These are phyloP conservation scores for Drosophila mayaguana DNA, from an alignment of 2,888 invertebrate species.

Conservation along the genomic window DNA sequence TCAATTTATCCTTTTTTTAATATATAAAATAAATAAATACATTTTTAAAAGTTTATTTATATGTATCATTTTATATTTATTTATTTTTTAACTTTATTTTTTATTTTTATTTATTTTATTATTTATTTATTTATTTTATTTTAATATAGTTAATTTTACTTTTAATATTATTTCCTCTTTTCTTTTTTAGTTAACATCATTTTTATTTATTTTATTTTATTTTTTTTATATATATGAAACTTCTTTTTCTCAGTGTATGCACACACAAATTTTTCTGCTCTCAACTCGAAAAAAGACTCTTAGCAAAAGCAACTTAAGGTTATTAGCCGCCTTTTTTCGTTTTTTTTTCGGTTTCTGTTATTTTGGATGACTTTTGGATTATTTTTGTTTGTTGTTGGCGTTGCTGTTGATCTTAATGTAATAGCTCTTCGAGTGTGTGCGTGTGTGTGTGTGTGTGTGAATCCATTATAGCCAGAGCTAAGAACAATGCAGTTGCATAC, in stretches of 20 bases:
- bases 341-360: constrained; percentile 24
- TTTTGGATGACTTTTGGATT: constrained; percentile 45
- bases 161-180: no score
- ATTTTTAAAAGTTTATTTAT: no score
- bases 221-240: not conserved
- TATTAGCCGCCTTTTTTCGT: constrained; percentile 67
- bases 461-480: constrained; percentile 9
- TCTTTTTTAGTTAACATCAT: not conserved
- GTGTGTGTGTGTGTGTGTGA: constrained; percentile 10
- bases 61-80: no score
- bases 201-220: no score
- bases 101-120: no score
- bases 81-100: no score
- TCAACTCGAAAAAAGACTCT: constrained; percentile 39
- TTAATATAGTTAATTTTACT: no score
- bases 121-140: no score
- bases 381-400: constrained; percentile 53
- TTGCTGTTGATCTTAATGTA: constrained; percentile 63
- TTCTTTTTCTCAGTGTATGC: constrained; percentile 28
- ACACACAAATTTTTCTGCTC: constrained; percentile 27
- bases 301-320: constrained; percentile 61
- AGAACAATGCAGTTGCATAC: not conserved
- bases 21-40: no score
- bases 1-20: no score
- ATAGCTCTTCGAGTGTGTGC: constrained; percentile 21